phyloP scores from a whole-genome alignment of 1,140 invertebrate genomes.

The Ctenoplectra terminalis region DNA sequence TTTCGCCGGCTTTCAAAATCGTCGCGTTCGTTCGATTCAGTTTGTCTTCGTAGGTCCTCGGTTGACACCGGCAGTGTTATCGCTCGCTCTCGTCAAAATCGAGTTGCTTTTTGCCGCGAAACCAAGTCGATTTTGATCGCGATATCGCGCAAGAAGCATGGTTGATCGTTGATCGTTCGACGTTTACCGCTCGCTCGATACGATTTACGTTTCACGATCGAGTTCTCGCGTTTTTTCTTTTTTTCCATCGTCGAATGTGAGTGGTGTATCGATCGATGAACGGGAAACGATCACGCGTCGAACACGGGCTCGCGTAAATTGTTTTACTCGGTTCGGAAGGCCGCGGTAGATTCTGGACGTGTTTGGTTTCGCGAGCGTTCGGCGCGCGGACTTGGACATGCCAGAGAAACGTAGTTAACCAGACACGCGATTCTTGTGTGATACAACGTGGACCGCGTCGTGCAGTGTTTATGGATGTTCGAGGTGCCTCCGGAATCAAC shows the following conservation, averaged over 20 bases:
- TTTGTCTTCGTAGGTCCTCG: not conserved
- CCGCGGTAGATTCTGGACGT: not conserved
- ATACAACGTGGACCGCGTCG: slow-evolving; percentile 45
- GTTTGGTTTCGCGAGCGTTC: not conserved
- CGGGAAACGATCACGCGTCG: not conserved
- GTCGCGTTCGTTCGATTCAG: not conserved
- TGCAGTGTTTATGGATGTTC: slow-evolving; percentile 63
- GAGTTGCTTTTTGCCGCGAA: too few species aligned
- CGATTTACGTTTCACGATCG: not conserved
- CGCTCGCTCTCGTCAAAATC: not conserved
- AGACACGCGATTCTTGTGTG: slow-evolving; percentile 56
- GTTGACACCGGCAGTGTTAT: not conserved
- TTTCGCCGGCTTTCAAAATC: not conserved
- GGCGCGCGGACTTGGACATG: slow-evolving; percentile 32
- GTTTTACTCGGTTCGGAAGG: not conserved
- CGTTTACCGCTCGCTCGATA: not conserved
- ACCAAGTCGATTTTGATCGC: not conserved
- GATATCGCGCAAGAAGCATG: not conserved
- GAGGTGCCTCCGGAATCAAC: slow-evolving; percentile 49
- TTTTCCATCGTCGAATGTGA: not conserved
- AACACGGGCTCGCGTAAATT: not conserved
- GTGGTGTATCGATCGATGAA: not conserved
- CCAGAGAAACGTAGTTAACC: slow-evolving; percentile 19
- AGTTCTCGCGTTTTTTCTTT: not conserved
- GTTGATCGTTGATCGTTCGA: not conserved